Percentiles rank a stretch among this genome's conserved stretches.
Conservation (phyloP, 2,888 invertebrate species). For the Palloptera scutellata region DNA sequence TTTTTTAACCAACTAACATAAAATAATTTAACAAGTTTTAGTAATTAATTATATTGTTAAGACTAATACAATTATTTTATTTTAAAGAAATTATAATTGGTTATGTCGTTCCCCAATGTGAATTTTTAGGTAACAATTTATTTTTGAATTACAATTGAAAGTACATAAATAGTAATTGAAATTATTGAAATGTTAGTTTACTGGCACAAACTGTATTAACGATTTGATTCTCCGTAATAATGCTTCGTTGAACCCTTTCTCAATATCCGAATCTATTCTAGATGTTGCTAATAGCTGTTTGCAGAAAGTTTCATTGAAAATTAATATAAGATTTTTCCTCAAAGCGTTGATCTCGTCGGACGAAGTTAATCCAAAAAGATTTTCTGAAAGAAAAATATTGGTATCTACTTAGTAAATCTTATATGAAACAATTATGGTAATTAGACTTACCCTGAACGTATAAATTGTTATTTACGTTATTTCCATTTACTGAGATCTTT, state of each 20-base stretch:
- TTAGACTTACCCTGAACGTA: not conserved
- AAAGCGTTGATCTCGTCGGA: slow-evolving; percentile 74
- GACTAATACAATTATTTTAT: too few relatives aligned
- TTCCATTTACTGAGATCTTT: slow-evolving; percentile 36
- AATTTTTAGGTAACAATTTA: too few relatives aligned
- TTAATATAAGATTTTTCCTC: slow-evolving; percentile 75
- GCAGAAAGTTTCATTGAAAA: slow-evolving; percentile 82
- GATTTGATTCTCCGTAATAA: slow-evolving; percentile 81
- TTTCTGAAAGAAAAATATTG: slow-evolving; percentile 63
- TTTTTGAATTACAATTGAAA: too few relatives aligned
- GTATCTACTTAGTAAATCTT: slow-evolving; percentile 42
- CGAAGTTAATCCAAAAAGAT: slow-evolving; percentile 68
- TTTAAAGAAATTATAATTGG: too few relatives aligned
- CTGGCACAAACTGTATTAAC: slow-evolving; percentile 79
- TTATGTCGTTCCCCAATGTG: too few relatives aligned
- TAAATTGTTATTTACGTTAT: slow-evolving; percentile 8
- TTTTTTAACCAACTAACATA: too few relatives aligned
- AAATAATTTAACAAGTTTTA: too few relatives aligned
- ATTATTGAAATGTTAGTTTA: slow-evolving; percentile 48
- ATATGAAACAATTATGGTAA: not conserved
- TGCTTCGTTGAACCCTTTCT: slow-evolving; percentile 77
- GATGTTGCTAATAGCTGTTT: slow-evolving; percentile 76
- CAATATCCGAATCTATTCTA: slow-evolving; percentile 71
- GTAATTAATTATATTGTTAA: too few relatives aligned
- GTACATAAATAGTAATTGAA: too few relatives aligned